phyloP scores from a whole-genome alignment of 1,140 invertebrate genomes.

The Aphelinus certus region DNA sequence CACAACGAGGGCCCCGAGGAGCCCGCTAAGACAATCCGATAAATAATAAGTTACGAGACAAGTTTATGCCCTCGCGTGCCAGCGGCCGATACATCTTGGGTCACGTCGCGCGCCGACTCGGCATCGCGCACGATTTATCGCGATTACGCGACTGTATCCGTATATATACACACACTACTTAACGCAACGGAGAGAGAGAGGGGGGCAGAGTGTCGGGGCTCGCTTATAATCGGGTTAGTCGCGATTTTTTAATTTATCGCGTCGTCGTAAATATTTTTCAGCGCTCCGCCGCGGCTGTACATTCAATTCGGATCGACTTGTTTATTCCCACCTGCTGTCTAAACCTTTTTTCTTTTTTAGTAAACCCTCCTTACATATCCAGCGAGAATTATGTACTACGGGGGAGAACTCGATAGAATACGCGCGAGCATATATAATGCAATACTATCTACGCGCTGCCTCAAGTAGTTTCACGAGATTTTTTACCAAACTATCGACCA shows the following conservation, averaged over 20 bases:
- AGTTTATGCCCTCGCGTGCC: slow-evolving; percentile 55
- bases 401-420: too few species aligned
- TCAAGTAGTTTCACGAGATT: too few species aligned
- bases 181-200: too few species aligned
- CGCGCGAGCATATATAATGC: too few species aligned
- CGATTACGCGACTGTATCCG: background rate
- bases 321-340: background rate
- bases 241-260: slow-evolving; percentile 24
- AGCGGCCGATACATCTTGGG: slow-evolving; percentile 45
- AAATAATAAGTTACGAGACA: slow-evolving; percentile 53
- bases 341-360: slow-evolving; percentile 2
- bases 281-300: background rate
- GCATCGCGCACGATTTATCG: slow-evolving; percentile 12
- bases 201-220: background rate
- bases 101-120: too few species aligned
- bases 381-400: slow-evolving; percentile 17
- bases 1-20: too few species aligned
- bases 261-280: slow-evolving; percentile 33
- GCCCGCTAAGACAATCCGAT: slow-evolving; percentile 53
- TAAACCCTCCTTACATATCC: background rate
- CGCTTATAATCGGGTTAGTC: slow-evolving; percentile 25
- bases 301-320: too few species aligned
- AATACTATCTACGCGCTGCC: too few species aligned
- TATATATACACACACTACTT: slow-evolving; percentile 1
- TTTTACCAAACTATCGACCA: too few species aligned